These are phyloP conservation scores for Montipora foliosa DNA, from an alignment of 64 coral and sea anemone species.

Conservation along the genomic window DNA sequence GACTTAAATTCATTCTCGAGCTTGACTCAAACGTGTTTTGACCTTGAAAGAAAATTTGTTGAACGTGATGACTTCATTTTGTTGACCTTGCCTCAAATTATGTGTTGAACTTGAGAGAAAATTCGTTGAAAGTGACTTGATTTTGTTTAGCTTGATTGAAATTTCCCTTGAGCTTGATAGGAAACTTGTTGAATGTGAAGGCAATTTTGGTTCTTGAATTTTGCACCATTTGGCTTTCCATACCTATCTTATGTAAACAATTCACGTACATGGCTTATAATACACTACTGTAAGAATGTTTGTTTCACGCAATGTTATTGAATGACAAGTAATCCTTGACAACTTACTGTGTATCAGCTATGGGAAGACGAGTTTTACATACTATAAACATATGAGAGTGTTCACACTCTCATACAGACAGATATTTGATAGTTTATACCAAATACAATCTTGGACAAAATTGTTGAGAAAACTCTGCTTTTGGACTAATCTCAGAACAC, in stretches of 20 bases:
- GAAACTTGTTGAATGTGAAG: neutral
- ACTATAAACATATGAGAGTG: no score
- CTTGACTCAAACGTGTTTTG: neutral
- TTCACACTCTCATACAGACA: no score
- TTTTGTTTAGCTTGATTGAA: slow-evolving; percentile 14
- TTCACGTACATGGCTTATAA: no score
- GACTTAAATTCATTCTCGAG: neutral
- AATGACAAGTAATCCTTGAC: no score
- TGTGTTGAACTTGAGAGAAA: neutral
- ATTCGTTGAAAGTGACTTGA: neutral
- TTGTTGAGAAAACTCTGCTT: no score
- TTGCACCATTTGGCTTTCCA: slow-evolving; percentile 17
- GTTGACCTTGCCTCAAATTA: neutral
- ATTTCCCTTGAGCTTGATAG: slow-evolving; percentile 19
- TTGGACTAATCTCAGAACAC: no score
- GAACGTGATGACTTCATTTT: neutral
- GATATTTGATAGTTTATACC: no score
- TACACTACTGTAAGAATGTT: no score
- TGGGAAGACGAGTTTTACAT: no score
- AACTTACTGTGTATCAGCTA: no score
- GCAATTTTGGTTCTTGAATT: slow-evolving; percentile 5
- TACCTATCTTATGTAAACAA: neutral
- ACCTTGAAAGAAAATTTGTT: neutral
- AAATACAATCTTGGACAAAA: no score
- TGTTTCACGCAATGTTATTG: no score